phyloP scores from a whole-genome alignment of 2,888 invertebrate species.

The Bimastos eiseni region DNA sequence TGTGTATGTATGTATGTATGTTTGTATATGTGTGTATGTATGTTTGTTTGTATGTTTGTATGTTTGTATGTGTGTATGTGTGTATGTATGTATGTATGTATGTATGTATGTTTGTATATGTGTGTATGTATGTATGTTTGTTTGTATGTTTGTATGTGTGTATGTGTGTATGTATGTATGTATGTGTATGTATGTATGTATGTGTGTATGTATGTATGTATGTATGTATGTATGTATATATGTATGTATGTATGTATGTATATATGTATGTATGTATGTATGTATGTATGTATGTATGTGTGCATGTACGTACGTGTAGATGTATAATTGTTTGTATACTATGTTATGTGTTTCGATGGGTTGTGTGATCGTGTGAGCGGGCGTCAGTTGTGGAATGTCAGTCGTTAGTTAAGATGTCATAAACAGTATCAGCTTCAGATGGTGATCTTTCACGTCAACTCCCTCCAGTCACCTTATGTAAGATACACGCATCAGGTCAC shows the following conservation, averaged over 20 bases:
- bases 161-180: too few species aligned
- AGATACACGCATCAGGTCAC: background rate
- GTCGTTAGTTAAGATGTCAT: background rate
- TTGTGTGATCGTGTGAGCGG: background rate
- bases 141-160: too few species aligned
- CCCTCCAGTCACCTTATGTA: background rate
- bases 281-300: background rate
- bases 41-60: slow-evolving; percentile 25
- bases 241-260: too few species aligned
- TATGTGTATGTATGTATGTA: too few species aligned
- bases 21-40: background rate
- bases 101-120: background rate
- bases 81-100: slow-evolving; percentile 18
- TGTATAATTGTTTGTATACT: too few species aligned
- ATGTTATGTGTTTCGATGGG: background rate
- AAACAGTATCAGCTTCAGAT: background rate
- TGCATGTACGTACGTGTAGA: background rate
- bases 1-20: slow-evolving; percentile 4
- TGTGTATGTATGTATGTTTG: too few species aligned
- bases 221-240: too few species aligned
- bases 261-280: background rate
- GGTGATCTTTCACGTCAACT: background rate
- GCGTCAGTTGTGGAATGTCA: background rate
- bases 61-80: slow-evolving; percentile 26
- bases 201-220: too few species aligned